Base-by-base conservation (phyloP, 2,888 invertebrate species). In the Eristalis pertinax region DNA sequence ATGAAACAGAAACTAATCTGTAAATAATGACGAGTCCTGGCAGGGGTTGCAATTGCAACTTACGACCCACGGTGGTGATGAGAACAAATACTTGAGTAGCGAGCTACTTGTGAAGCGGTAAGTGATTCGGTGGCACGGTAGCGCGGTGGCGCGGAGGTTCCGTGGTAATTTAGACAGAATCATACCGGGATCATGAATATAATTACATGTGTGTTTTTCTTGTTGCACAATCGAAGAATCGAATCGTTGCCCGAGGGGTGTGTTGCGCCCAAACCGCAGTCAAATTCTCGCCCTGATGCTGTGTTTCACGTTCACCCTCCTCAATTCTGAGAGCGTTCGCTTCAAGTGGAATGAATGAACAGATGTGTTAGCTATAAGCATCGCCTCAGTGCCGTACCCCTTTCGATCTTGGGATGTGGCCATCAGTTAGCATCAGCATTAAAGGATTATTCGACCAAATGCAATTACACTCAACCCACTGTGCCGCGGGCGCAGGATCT, bases 381-480 rank as follows among this genome's bases (percentile, higher is more conserved):
- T 90, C 91, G 92, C 50, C 50, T 19, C 19, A 19, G 50, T 19
- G 19, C 91, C 90, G 74, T 91, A 92, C 92, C 92, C 91, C 91
- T 92, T 91, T 19, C 73, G 74, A 81, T 83, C 86, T 84, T 77
- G 68, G 82, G 77, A 67, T 79, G 56, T 73, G 87, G 89, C 90
- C 91, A 90, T 91, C 92, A 91, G 89, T 90, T 91, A 89, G 90
- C 91, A 92, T 91, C 92, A 91, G 92, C 92, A 92, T 92, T 92
- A 92, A 92, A 92, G 92, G 92, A 92, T 92, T 92, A 92, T 91
- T 92, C 91, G 91, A 91, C 91, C 92, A 92, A 92, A 92, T 92
- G 92, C 92, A 92, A 92, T 92, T 92, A 92, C 88, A 87, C 87
- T 90, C 90, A 90, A 90, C 90, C 89, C 89, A 88, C 88, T 80